These are phyloP conservation scores for Chrysodeixis includens DNA, from an alignment of 2,888 invertebrate species.

Conservation along the genomic window DNA sequence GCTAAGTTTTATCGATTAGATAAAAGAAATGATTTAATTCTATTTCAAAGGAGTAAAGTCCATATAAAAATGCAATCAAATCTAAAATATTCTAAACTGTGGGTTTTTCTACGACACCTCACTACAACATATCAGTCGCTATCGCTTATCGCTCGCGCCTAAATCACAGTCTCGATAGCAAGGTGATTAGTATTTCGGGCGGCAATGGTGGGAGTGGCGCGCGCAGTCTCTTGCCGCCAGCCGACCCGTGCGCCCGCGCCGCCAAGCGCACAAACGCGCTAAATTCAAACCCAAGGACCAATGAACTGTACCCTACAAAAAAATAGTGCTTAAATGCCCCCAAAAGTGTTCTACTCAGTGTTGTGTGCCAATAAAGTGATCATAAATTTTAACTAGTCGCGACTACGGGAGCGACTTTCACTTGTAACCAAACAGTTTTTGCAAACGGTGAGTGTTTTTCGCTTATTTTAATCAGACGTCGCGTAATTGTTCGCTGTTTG, in stretches of 20 bases:
- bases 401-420: constrained; percentile 73
- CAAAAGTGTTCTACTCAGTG: constrained; percentile 77
- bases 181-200: constrained; percentile 87
- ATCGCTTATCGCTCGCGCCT: constrained; percentile 64
- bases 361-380: constrained; percentile 78
- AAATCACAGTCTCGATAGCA: constrained; percentile 82
- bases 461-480: constrained; percentile 77
- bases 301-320: constrained; percentile 53
- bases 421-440: constrained; percentile 75
- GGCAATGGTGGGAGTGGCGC: constrained; percentile 79
- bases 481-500: constrained; percentile 72
- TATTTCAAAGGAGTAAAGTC: too few relatives aligned
- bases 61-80: too few relatives aligned
- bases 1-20: too few relatives aligned
- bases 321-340: constrained; percentile 71
- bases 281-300: constrained; percentile 66
- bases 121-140: constrained; percentile 59
- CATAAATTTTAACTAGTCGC: constrained; percentile 65
- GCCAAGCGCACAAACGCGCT: constrained; percentile 77
- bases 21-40: too few relatives aligned
- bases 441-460: constrained; percentile 83
- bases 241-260: constrained; percentile 80
- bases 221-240: constrained; percentile 86
- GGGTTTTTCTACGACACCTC: neutral
- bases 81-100: too few relatives aligned